Evolutionary conservation across 2,797 vertebrate genomes (phyloP), one percentile per base, ranked within the genome.

Genomic region (Muraenolepis orangiensis): DNA sequence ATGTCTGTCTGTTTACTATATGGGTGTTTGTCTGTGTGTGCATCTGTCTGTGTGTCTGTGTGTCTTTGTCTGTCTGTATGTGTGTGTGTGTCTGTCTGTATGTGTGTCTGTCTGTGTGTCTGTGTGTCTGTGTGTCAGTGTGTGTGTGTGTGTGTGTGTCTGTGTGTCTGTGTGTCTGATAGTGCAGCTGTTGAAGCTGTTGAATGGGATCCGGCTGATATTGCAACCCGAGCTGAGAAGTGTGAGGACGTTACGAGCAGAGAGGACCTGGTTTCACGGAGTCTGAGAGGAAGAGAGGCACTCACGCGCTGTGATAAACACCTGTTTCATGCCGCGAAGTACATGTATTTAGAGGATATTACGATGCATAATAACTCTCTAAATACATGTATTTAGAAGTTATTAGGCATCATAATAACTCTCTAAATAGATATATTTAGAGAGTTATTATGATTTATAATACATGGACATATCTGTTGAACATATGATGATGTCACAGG

Each of bases 201-300:
- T 87, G 82, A 85, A 89, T 86, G 73, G 28, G 81, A 90, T 88
- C 84, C 82, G 74, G 73, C 70, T 79, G 87, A 72, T 79, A 86
- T 83, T 71, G 73, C 81, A 88, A 90, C 88, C 83, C 87, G 87
- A 93, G 90, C 83, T 87, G 76, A 77, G 79, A 78, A 76, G 78
- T 83, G 79, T 85, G 88, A 91, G 86, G 86, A 78, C 81, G 85
- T 82, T 76, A 82, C 88, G 85, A 82, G 74, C 73, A 64, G 75
- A 28, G 75, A 75, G 75, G 68, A 82, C 76, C 87, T 85, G 57
- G 72, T 71, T 84, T 87, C 76, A 73, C 77, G 78, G 76, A 74
- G 75, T 85, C 78, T 82, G 66, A 73, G 34, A 14, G 20, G 38
- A 26, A 29, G n/a, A 6, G 3, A 46, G 14, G 42, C 42, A 6